Evolutionary conservation across 1,140 invertebrate genomes (phyloP).

Genomic region (Nautilus pompilius): DNA sequence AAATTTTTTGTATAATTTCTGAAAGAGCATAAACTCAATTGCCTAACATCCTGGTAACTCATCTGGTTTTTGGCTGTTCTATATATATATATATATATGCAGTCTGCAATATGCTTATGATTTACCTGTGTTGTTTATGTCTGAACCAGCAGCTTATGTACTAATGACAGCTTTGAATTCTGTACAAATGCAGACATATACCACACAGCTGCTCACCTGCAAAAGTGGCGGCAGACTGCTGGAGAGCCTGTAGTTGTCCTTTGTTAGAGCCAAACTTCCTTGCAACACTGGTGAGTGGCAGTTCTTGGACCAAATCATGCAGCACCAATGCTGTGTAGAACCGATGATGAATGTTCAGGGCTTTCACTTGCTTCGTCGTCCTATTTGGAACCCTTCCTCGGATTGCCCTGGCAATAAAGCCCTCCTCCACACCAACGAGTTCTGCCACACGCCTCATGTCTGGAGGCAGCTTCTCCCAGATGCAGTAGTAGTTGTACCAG

Average conservation of each 20-base stretch:
- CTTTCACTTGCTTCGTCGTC: conserved; percentile 55
- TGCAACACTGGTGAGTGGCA: conserved; percentile 74
- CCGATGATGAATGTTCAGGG: conserved; percentile 61
- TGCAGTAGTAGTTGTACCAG: conserved; percentile 80
- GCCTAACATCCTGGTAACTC: too few relatives aligned
- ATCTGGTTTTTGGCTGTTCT: too few relatives aligned
- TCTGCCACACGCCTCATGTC: conserved; percentile 82
- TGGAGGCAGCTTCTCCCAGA: conserved; percentile 80
- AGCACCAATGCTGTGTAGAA: conserved; percentile 92
- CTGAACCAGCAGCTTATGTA: too few relatives aligned
- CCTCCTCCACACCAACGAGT: conserved; percentile 86
- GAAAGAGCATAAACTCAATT: too few relatives aligned
- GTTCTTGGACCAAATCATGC: conserved; percentile 90
- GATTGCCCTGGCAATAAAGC: conserved; percentile 79
- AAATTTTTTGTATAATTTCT: too few relatives aligned
- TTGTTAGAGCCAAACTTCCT: conserved; percentile 80
- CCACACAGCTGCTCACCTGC: conserved; percentile 83
- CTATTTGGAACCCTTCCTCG: conserved; percentile 65
- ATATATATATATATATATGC: too few relatives aligned
- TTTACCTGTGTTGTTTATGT: too few relatives aligned
- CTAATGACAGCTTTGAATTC: too few relatives aligned
- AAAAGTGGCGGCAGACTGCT: conserved; percentile 93
- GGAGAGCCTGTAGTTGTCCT: conserved; percentile 84
- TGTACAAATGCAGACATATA: conserved; percentile 4
- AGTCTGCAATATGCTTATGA: too few relatives aligned